Evolutionary conservation across 2,797 vertebrate species (phyloP), one percentile per base, ranked within the genome.

Genomic region (Champsocephalus gunnari): DNA sequence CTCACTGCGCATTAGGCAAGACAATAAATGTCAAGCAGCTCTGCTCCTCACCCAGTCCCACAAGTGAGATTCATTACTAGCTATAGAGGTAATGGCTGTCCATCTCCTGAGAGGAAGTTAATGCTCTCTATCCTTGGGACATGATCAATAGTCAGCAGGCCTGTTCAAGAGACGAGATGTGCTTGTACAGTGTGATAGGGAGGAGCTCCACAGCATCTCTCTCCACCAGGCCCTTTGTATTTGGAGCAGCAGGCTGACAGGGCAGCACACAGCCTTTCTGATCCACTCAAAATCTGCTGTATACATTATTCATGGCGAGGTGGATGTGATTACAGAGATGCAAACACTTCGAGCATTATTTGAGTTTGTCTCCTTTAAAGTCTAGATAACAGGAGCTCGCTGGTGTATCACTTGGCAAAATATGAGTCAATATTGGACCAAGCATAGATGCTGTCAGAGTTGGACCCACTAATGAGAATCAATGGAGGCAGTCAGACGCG

Each of bases 1-100:
- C 85, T 90, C 79, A 60, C 84, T 77, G 77, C 81, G 78, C 89
- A 89, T 92, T 90, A 92, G 87, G 87, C 90, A 86, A 85, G 91
- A 92, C 91, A 93, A 92, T 94, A 94, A 94, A 95, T 94, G 92
- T 93, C 94, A 95, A 93, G 90, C 85, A 85, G 84, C 84, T 83
- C 83, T 49, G 78, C 78, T 88, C 90, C 78, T 88, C 87, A 88
- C 71, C 85, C 87, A 21, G 85, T 86, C 83, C 81, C 83, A 84
- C 81, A 90, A 92, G 89, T 90, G 84, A 92, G 89, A 94, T 93
- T 94, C 92, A 94, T 94, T 94, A 93, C 90, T 64, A 69, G 89
- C 89, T 84, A 79, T 83, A 76, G 84, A 89, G 82, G 89, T 92
- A 92, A 91, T 88, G 88, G 84, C 88, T 91, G 89, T 84, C 81